Conservation (phyloP, 2,113 vertebrate genomes). For the Hylia prasina region DNA sequence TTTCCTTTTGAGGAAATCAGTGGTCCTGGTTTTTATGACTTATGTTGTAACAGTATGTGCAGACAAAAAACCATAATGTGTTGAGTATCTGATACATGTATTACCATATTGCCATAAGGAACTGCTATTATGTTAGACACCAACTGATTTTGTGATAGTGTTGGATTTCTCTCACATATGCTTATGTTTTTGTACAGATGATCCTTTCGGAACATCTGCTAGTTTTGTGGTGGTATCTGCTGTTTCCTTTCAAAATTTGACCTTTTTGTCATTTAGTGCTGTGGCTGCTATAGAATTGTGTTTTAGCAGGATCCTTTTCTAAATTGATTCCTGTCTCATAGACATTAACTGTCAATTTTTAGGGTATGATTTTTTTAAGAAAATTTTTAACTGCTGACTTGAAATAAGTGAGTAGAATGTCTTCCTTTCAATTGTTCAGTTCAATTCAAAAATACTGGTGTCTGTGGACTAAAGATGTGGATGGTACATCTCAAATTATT, state of each 20-base stretch:
- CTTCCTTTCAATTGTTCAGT: neutral
- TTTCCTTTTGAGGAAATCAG: conserved; percentile 25
- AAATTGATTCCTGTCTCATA: conserved; percentile 1
- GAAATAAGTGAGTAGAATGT: neutral
- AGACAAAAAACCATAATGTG: conserved; percentile 69
- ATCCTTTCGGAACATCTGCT: conserved; percentile 80
- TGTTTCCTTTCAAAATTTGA: conserved; percentile 73
- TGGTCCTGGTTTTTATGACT: conserved; percentile 25
- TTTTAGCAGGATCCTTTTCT: neutral
- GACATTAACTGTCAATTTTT: neutral
- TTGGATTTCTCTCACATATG: conserved; percentile 84
- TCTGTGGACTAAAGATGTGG: neutral
- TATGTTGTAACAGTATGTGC: conserved; percentile 66
- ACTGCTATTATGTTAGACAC: conserved; percentile 77
- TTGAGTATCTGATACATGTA: conserved; percentile 75
- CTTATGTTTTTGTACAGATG: conserved; percentile 81
- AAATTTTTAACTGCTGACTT: neutral
- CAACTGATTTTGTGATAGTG: conserved; percentile 78
- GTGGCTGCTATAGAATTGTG: conserved; percentile 31
- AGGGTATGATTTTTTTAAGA: neutral
- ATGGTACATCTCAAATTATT: neutral
- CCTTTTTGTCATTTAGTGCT: conserved; percentile 41
- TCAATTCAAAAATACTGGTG: neutral
- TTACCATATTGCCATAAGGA: conserved; percentile 77
- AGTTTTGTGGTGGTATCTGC: conserved; percentile 77